Evolutionary conservation across 2,888 invertebrate genomes (phyloP), one percentile per base, ranked within the genome.

Genomic region (Harpagoxenus sublaevis): DNA sequence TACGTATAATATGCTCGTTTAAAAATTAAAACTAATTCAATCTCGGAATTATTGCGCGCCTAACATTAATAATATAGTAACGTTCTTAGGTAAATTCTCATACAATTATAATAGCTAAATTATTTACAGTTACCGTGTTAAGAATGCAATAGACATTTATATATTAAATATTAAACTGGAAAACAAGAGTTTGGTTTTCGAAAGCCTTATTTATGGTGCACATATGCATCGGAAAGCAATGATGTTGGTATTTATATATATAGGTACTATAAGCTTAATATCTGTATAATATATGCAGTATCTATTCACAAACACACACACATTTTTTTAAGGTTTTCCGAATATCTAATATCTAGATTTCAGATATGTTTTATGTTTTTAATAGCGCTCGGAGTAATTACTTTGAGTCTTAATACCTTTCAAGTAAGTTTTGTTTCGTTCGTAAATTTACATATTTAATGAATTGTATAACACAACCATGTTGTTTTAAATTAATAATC

Each of bases 191-290:
- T 42, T 45, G 0, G 6, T 73, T 60, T 45, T 12, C 1, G 18
- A 28, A 5, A 1, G 12, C 5, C 10, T 73, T 1, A 60, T 23
- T 28, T 28, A 2, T 0, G 55, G 39, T 15, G 1, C 45, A 57
- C 4, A 60, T 28, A 42, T 73, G 18, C 73, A 73, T 31, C 57
- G 42, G 2, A 60, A 45, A 60, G 73, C 73, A 18, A 60, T 73
- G 8, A 42, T 31, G 73, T 73, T 18, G 4, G 73, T 73, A 60
- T 42, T n/a, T 62, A 18, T 12, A 23, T 31, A n/a, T n/a, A n/a
- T n/a, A n/a, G n/a, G n/a, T n/a, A n/a, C n/a, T n/a, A n/a, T n/a
- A n/a, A n/a, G n/a, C n/a, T n/a, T 35, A 35, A 53, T 53, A 65
- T n/a, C 0, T 35, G 0, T 35, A 68, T 53, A 28, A 57, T 1